Percentiles rank a stretch among this genome's conserved stretches.
Evolutionary conservation across 2,797 vertebrate species (phyloP).

Genomic region (Rhabdomys pumilio): DNA sequence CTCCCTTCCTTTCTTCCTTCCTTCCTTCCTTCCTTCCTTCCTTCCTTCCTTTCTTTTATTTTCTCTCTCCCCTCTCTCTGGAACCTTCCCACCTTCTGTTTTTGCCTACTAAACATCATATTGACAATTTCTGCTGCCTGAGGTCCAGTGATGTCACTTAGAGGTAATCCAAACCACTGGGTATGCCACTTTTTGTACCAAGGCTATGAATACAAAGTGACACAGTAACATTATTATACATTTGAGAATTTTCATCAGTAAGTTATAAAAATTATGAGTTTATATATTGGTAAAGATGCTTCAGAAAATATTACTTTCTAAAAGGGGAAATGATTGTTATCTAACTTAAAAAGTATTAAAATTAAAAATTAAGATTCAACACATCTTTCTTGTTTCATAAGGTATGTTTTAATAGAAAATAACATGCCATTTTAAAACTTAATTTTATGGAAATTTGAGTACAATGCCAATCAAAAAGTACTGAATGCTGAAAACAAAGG

Average conservation of each 20-base stretch:
- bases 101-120: background rate
- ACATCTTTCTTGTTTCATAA: background rate
- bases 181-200: background rate
- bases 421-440: background rate
- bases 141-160: background rate
- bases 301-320: background rate
- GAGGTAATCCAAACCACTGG: background rate
- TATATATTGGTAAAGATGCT: background rate
- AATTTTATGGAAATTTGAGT: background rate
- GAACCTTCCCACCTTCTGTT: background rate
- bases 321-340: background rate
- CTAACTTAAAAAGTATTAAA: constrained; percentile 5
- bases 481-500: background rate
- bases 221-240: background rate
- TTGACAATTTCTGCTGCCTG: background rate
- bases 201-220: background rate
- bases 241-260: background rate
- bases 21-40: fast-evolving
- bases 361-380: background rate
- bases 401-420: background rate
- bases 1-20: background rate
- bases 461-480: background rate
- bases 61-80: background rate
- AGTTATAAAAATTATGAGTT: background rate
- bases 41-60: background rate